phyloP scores from a whole-genome alignment of 2,888 invertebrate species.

The Pyrrhia umbra region DNA sequence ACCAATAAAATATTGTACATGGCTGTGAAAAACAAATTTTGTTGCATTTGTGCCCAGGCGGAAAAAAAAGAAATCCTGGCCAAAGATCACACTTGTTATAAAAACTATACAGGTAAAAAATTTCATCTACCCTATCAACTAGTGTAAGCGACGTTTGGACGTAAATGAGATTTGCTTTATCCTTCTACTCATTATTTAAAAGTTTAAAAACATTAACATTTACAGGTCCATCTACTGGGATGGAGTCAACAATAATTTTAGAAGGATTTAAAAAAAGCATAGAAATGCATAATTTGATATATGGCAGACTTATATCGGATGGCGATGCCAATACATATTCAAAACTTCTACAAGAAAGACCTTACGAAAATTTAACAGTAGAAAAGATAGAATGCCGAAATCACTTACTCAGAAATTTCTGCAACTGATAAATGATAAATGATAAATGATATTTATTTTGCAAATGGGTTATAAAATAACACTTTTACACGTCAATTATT shows the following conservation, averaged over 20 bases:
- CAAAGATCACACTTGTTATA: neutral
- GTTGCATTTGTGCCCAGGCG: slow-evolving; percentile 4
- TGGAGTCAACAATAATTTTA: neutral
- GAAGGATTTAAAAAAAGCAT: neutral
- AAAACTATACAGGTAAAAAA: neutral
- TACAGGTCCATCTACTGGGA: neutral
- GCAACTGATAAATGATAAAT: too few species aligned
- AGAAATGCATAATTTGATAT: neutral
- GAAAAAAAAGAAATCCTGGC: neutral
- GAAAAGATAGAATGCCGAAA: slow-evolving; percentile 1
- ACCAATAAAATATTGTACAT: too few species aligned
- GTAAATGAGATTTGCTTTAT: neutral
- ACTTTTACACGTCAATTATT: too few species aligned
- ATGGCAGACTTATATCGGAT: too few species aligned
- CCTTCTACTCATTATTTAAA: neutral
- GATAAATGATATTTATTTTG: too few species aligned
- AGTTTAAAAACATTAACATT: neutral
- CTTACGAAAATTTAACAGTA: neutral
- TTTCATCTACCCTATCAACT: neutral
- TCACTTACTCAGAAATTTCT: neutral
- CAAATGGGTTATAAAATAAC: too few species aligned
- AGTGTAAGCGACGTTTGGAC: too few species aligned
- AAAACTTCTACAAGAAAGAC: neutral
- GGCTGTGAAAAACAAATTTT: slow-evolving; percentile 1
- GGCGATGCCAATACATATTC: neutral